phyloP scores from a whole-genome alignment of 1,140 invertebrate genomes.

The Macrosteles quadrilineatus region DNA sequence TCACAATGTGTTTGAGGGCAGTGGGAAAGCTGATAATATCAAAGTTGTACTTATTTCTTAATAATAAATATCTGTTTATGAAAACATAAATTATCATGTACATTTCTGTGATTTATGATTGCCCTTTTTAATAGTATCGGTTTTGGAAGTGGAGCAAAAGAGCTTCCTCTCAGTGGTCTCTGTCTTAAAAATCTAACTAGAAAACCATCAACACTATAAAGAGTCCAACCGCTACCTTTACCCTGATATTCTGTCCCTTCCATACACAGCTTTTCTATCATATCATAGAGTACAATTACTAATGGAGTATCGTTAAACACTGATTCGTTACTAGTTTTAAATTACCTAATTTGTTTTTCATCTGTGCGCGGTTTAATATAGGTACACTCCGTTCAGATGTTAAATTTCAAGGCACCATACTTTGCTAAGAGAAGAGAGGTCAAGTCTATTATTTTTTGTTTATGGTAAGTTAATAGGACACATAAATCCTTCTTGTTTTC shows the following conservation, averaged over 20 bases:
- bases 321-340: background rate
- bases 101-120: conserved; percentile 7
- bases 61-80: background rate
- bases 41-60: conserved; percentile 16
- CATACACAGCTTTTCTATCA: background rate
- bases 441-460: too few species aligned
- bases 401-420: too few species aligned
- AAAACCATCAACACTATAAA: background rate
- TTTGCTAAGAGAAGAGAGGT: too few species aligned
- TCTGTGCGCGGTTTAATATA: too few species aligned
- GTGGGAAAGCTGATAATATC: conserved; percentile 11
- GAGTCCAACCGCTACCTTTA: background rate
- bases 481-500: too few species aligned
- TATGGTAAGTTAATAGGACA: too few species aligned
- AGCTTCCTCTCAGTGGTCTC: background rate
- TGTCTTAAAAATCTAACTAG: background rate
- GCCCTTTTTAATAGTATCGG: background rate
- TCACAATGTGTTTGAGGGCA: conserved; percentile 4
- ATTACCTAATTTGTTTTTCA: too few species aligned
- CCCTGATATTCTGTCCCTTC: background rate
- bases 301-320: background rate
- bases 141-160: background rate
- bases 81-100: conserved; percentile 22
- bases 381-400: too few species aligned
- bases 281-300: background rate